Conservation (phyloP, 2,113 vertebrate species). For the Clinocottus analis region DNA sequence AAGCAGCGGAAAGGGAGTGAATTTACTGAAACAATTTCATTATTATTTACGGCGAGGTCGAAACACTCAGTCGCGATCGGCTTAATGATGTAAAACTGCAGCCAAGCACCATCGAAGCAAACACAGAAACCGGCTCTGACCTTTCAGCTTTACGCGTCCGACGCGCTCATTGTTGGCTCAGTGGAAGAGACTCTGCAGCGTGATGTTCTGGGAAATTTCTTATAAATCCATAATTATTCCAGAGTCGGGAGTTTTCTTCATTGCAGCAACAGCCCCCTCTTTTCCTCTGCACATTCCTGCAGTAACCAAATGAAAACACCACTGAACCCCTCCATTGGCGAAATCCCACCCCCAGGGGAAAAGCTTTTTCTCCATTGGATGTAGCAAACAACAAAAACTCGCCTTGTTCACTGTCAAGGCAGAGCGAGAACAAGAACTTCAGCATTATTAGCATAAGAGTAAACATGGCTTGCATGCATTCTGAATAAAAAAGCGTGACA, state of each 20-base stretch:
- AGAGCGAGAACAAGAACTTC: slow-evolving; percentile 8
- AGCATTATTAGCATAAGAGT: slow-evolving; percentile 5
- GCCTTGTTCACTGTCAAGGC: slow-evolving; percentile 50
- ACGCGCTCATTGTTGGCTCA: slow-evolving; percentile 51
- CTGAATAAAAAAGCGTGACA: neutral
- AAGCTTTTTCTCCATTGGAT: slow-evolving; percentile 58
- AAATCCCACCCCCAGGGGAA: slow-evolving; percentile 62
- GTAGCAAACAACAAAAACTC: slow-evolving; percentile 49
- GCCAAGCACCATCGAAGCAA: neutral
- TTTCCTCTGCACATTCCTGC: slow-evolving; percentile 48
- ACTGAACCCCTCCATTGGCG: slow-evolving; percentile 5
- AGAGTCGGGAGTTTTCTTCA: neutral
- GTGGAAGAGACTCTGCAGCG: slow-evolving; percentile 24
- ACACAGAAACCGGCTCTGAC: slow-evolving; percentile 38
- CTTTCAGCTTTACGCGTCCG: slow-evolving; percentile 56
- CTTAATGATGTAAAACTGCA: neutral
- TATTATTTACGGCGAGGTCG: neutral
- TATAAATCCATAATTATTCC: slow-evolving; percentile 42
- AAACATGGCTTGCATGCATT: neutral
- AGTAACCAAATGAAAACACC: slow-evolving; percentile 49
- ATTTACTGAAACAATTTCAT: neutral
- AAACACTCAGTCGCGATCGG: neutral
- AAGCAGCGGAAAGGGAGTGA: neutral
- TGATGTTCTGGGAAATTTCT: too few relatives aligned
- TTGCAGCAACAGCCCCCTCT: neutral